Percentiles rank a stretch among this genome's conserved stretches.
Evolutionary conservation across 2,888 invertebrate species (phyloP).

Genomic region (Notodonta ziczac): DNA sequence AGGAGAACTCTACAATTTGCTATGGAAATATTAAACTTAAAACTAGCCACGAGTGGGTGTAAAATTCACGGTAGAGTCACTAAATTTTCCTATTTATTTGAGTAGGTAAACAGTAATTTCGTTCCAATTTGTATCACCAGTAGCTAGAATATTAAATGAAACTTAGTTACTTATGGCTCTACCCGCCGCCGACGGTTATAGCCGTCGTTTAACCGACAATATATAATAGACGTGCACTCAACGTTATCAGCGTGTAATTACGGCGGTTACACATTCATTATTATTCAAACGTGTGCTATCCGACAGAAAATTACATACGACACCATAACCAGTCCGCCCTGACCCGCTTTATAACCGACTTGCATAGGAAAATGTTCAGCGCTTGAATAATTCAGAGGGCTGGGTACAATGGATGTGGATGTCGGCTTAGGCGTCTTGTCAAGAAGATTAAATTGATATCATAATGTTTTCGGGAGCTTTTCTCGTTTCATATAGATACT

Average conservation of each 20-base stretch:
- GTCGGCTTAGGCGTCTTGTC: conserved; percentile 9
- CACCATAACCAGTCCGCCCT: conserved; percentile 2
- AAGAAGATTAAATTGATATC: conserved; percentile 23
- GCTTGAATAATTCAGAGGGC: conserved; percentile 4
- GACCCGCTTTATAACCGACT: conserved; percentile 1
- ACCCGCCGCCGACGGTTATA: too few relatives aligned
- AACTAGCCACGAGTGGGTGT: too few relatives aligned
- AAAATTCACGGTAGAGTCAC: too few relatives aligned
- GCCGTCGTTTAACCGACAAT: conserved; percentile 4
- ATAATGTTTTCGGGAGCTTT: conserved; percentile 12
- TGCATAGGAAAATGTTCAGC: background rate
- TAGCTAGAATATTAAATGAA: too few relatives aligned
- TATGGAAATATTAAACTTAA: too few relatives aligned
- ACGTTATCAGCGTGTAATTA: conserved; percentile 12
- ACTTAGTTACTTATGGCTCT: too few relatives aligned
- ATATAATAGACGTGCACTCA: background rate
- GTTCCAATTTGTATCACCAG: too few relatives aligned
- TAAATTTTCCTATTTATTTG: too few relatives aligned
- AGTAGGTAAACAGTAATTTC: too few relatives aligned
- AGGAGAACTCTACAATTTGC: too few relatives aligned
- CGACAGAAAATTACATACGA: conserved; percentile 19
- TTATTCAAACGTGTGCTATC: conserved; percentile 17
- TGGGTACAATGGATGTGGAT: background rate
- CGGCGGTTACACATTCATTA: conserved; percentile 13
- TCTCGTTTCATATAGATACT: conserved; percentile 3